Evolutionary conservation across 2,113 vertebrate genomes (phyloP), one percentile per base, ranked within the genome.

Genomic region (Gopherus evgoodei): DNA sequence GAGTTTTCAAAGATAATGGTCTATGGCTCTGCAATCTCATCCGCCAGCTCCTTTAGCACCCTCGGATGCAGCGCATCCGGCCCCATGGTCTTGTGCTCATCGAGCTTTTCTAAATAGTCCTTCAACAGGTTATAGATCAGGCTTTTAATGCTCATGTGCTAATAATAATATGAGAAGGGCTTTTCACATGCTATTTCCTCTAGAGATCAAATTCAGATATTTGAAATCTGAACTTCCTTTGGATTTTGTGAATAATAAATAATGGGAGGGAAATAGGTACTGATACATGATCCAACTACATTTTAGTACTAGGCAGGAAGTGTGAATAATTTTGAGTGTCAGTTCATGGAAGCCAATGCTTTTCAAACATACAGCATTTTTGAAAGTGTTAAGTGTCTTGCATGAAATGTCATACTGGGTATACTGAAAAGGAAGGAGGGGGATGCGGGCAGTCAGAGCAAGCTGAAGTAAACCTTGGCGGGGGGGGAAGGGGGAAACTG

Each of bases 171-270:
- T 89, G 78, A 93, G 95, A 95, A 89, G 93, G 89, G 80, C 93
- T 86, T 90, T 95, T 94, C 94, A 92, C 88, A 96, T 96, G 92
- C 92, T 95, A 97, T 95, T 97, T 97, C 97, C 96, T 96, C 87
- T 91, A 82, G 90, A 95, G 96, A 97, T 97, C 92, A 91, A 93
- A 91, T 97, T 97, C 81, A 94, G 86, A 59, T 97, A 94, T 7
- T 92, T 96, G 95, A 97, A 97, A 97, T 94, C 50, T 97, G 80
- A 90, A 94, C 96, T 96, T 96, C 96, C 96, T 96, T 93, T 93
- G 84, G 87, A 97, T 81, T 84, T 93, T 76, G 25, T 91, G 72
- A 97, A 91, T 56, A 94, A 94, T 92, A 92, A 94, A 4, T 95
- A 93, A 82, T 65, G 86, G 87, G 69, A 78, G 25, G 80, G 35